Evolutionary conservation across 2,797 vertebrate genomes (phyloP).

Genomic region (Enteromius unitaeniatus): DNA sequence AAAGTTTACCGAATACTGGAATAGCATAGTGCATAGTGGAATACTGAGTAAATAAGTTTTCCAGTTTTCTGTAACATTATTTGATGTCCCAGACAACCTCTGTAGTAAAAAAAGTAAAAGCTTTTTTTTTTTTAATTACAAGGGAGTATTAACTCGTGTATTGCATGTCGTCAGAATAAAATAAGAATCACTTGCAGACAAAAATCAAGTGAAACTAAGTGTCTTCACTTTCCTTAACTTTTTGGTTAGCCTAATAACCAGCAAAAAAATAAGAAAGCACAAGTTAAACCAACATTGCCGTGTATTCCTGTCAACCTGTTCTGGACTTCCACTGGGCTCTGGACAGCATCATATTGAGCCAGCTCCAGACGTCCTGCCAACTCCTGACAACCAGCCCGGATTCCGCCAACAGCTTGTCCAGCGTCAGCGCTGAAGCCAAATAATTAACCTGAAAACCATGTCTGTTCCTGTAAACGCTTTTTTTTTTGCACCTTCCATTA

Average conservation of each 20-base stretch:
- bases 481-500: conserved; percentile 15
- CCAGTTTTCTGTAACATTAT: background rate
- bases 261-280: background rate
- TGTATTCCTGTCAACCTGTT: background rate
- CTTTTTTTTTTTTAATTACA: background rate
- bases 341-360: conserved; percentile 8
- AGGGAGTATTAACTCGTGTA: background rate
- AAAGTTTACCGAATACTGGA: background rate
- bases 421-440: conserved; percentile 13
- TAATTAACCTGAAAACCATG: conserved; percentile 42
- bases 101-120: background rate
- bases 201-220: background rate
- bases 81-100: background rate
- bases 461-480: background rate
- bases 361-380: conserved; percentile 19
- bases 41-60: background rate
- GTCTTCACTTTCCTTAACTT: background rate
- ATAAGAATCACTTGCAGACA: background rate
- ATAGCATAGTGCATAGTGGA: too few relatives aligned
- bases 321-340: conserved; percentile 1
- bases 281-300: background rate
- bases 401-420: conserved; percentile 36
- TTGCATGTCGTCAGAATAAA: background rate
- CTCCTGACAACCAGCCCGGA: conserved; percentile 25
- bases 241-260: background rate